Evolutionary conservation across 2,113 vertebrate genomes (phyloP).

Genomic region (Thalassoma bifasciatum): DNA sequence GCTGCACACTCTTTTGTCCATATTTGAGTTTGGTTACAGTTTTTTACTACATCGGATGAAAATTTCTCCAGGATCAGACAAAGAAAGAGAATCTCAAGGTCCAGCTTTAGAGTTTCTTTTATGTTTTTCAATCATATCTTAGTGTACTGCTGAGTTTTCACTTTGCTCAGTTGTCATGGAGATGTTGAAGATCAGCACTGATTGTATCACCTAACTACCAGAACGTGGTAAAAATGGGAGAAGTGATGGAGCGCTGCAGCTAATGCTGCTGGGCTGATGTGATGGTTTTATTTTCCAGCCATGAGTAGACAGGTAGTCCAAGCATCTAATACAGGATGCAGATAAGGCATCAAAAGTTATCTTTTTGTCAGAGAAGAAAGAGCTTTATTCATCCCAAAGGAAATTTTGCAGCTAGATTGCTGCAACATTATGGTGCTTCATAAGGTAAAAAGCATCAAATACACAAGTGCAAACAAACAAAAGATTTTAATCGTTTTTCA

Average conservation of each 20-base stretch:
- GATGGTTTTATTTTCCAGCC: slow-evolving; percentile 7
- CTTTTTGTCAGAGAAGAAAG: background rate
- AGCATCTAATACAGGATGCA: slow-evolving; percentile 16
- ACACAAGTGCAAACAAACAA: too few species aligned
- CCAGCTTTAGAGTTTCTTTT: background rate
- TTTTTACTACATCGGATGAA: background rate
- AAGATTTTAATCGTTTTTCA: too few species aligned
- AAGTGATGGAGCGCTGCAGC: slow-evolving; percentile 27
- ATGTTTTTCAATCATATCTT: background rate
- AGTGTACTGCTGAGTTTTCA: background rate
- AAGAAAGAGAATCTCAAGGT: background rate
- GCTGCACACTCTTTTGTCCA: background rate
- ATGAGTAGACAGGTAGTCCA: background rate
- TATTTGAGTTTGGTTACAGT: background rate
- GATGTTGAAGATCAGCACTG: too few species aligned
- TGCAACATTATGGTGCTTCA: too few species aligned
- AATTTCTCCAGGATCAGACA: background rate
- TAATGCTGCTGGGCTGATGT: slow-evolving; percentile 6
- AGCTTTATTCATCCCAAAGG: too few species aligned
- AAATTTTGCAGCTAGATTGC: too few species aligned
- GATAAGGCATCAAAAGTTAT: slow-evolving; percentile 1
- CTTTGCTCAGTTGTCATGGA: too few species aligned
- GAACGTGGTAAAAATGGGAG: background rate
- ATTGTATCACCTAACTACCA: too few species aligned
- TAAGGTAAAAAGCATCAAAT: too few species aligned